Evolutionary conservation across 2,113 vertebrate species (phyloP).

Genomic region (Aptenodytes forsteri): DNA sequence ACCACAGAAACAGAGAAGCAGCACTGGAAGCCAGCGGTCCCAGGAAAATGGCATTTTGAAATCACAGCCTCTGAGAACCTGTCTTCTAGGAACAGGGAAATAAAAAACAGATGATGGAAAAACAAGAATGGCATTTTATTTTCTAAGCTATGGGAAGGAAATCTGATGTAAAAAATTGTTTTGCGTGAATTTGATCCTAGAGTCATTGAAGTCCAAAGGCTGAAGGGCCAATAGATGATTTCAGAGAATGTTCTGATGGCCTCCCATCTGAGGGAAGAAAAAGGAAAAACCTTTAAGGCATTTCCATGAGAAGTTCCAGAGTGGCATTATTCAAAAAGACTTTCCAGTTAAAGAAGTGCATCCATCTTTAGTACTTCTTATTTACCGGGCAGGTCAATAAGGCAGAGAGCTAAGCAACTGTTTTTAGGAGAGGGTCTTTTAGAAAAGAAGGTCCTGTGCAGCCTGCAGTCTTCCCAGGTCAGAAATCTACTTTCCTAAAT

Average conservation of each 20-base stretch:
- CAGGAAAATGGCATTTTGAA: conserved; percentile 32
- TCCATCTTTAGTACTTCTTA: background rate
- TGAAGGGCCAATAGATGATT: background rate
- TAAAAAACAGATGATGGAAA: background rate
- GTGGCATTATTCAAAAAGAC: background rate
- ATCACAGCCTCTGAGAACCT: background rate
- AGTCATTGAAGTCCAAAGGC: background rate
- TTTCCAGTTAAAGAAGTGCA: background rate
- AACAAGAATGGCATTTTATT: background rate
- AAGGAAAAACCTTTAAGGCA: background rate
- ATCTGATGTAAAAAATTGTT: background rate
- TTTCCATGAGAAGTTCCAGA: background rate
- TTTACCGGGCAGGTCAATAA: background rate
- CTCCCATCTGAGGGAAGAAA: background rate
- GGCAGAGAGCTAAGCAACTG: background rate
- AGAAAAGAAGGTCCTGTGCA: background rate
- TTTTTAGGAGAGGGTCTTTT: background rate
- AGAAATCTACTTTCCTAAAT: background rate
- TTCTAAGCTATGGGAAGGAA: background rate
- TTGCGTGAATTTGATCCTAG: background rate
- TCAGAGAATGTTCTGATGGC: background rate
- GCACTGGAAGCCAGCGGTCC: background rate
- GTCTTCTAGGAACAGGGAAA: conserved; percentile 23
- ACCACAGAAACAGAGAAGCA: background rate
- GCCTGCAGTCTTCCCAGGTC: background rate